These are phyloP conservation scores for Oostethus manadensis DNA, from an alignment of 2,113 vertebrate genomes.

Conservation along the genomic window DNA sequence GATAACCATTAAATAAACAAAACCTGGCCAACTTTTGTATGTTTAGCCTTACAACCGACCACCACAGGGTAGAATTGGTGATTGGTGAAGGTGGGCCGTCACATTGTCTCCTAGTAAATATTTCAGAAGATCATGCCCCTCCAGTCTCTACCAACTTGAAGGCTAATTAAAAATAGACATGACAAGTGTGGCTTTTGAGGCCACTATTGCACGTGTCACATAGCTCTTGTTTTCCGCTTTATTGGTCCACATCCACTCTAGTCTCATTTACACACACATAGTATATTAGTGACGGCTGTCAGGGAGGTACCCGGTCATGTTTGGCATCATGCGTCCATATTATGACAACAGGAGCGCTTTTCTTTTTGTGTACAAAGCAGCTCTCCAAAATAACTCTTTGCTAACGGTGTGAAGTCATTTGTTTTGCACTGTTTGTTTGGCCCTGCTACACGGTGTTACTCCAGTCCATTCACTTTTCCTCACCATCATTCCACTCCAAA, in stretches of 20 bases:
- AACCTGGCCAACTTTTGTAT: too few species aligned
- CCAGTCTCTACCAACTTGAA: constrained; percentile 43
- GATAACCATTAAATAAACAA: too few species aligned
- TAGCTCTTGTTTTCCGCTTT: neutral
- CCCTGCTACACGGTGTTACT: constrained; percentile 36
- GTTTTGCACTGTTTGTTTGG: constrained; percentile 43
- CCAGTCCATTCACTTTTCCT: neutral
- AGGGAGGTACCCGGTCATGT: constrained; percentile 2
- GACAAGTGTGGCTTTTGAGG: constrained; percentile 38
- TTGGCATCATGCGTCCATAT: constrained; percentile 47
- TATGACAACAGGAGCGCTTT: constrained; percentile 44
- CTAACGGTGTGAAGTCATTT: constrained; percentile 54
- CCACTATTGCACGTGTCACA: constrained; percentile 12
- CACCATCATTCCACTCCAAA: constrained; percentile 30
- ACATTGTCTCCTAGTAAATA: constrained; percentile 42
- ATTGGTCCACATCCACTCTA: too few species aligned
- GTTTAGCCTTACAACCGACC: too few species aligned
- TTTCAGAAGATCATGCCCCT: constrained; percentile 47
- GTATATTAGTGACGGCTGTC: constrained; percentile 35
- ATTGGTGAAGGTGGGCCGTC: constrained; percentile 14
- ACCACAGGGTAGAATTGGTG: too few species aligned
- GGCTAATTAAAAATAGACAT: constrained; percentile 54
- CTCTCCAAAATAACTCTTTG: constrained; percentile 52
- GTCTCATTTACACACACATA: too few species aligned
- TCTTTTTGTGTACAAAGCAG: constrained; percentile 61